Conservation (phyloP, 1,140 invertebrate genomes). For the Pseudomyrmex pallidus region DNA sequence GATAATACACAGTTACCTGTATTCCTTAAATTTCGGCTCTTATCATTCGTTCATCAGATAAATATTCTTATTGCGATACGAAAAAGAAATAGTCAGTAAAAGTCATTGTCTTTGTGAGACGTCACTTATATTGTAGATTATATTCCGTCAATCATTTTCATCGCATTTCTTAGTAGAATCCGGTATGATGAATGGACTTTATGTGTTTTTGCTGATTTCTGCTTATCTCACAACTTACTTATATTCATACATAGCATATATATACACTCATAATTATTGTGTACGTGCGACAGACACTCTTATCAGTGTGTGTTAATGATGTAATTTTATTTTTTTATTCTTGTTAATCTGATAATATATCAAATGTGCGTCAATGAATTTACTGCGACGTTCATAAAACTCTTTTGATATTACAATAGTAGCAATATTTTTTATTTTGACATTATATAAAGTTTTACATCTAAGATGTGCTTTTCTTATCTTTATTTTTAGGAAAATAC, state of each 20-base stretch:
- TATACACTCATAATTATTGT: constrained; percentile 7
- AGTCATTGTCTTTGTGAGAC: too few species aligned
- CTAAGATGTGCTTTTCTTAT: background rate
- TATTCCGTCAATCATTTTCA: background rate
- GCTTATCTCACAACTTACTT: background rate
- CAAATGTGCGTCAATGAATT: constrained; percentile 4
- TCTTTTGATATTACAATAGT: background rate
- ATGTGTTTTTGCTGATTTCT: background rate
- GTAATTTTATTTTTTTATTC: background rate
- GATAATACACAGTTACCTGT: background rate
- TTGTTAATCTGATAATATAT: background rate
- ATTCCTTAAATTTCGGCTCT: background rate
- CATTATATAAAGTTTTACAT: constrained; percentile 7
- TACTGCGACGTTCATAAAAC: background rate
- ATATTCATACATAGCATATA: background rate
- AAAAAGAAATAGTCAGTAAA: too few species aligned
- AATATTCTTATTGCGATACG: background rate
- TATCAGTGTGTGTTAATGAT: constrained; percentile 2
- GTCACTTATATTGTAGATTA: too few species aligned
- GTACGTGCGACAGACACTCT: background rate
- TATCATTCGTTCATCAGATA: background rate
- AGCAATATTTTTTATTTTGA: background rate
- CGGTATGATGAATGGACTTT: background rate
- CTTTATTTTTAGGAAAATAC: constrained; percentile 6
- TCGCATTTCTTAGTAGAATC: too few species aligned